A percentile compares a stretch with the other conserved stretches of the same genome.
phyloP scores from a whole-genome alignment of 2,888 invertebrate genomes.

The Bimastos eiseni region DNA sequence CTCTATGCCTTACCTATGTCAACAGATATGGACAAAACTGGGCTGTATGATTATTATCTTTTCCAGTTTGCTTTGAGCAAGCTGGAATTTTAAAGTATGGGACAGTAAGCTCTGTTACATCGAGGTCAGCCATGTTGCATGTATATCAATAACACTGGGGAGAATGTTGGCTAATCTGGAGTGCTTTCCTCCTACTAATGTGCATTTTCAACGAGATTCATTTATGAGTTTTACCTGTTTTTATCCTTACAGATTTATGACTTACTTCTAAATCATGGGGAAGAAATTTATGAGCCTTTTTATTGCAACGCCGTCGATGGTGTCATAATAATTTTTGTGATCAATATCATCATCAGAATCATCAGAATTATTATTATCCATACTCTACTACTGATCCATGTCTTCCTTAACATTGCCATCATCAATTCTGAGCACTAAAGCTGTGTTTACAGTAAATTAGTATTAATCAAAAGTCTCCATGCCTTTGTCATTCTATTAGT shows the following conservation, averaged over 20 bases:
- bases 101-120: too few species aligned
- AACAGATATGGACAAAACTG: neutral
- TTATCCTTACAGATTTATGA: neutral
- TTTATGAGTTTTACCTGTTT: neutral
- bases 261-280: neutral
- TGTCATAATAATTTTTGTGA: too few species aligned
- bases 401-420: too few species aligned
- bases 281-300: neutral
- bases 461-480: neutral
- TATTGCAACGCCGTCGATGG: too few species aligned
- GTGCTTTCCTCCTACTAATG: neutral
- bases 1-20: neutral
- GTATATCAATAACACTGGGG: neutral
- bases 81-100: neutral
- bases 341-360: too few species aligned
- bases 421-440: neutral
- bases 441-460: neutral
- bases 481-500: neutral
- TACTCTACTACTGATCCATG: too few species aligned
- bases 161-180: neutral
- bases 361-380: too few species aligned
- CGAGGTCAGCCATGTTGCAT: neutral
- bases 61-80: neutral
- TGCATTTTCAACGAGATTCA: neutral
- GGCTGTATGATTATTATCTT: neutral